Conservation (phyloP, 2,888 invertebrate species). For the Galerucella nymphaeae region DNA sequence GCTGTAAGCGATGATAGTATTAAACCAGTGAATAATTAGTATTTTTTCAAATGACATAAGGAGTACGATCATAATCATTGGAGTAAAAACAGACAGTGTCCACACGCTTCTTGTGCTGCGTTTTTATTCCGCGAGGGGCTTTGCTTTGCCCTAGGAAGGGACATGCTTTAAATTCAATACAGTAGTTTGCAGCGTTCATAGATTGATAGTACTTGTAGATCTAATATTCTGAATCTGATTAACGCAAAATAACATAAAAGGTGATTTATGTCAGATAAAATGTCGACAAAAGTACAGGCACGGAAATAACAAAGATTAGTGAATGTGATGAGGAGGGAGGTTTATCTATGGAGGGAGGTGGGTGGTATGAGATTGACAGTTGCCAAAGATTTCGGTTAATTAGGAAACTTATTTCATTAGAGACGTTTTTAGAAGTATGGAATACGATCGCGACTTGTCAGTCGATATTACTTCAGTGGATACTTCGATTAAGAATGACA, state of each 20-base stretch:
- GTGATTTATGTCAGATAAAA: conserved; percentile 28
- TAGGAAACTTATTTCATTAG: conserved; percentile 46
- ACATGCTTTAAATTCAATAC: not conserved
- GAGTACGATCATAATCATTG: no score
- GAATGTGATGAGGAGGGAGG: not conserved
- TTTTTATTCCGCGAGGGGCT: no score
- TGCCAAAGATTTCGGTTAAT: conserved; percentile 45
- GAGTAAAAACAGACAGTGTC: no score
- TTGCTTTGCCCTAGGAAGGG: no score
- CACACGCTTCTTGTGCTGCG: no score
- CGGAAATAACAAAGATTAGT: conserved; percentile 22
- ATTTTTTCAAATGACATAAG: no score
- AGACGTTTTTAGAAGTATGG: conserved; percentile 33
- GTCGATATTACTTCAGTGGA: conserved; percentile 26
- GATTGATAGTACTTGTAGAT: not conserved
- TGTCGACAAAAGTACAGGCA: conserved; percentile 13
- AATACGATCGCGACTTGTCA: conserved; percentile 18
- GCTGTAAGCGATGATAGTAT: conserved; percentile 1
- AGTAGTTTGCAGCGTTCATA: not conserved
- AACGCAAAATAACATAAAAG: conserved; percentile 9
- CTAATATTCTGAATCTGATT: not conserved
- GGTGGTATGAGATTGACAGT: conserved; percentile 38
- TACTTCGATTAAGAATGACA: conserved; percentile 18
- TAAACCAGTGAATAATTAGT: not conserved
- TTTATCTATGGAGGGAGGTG: not conserved